Base-by-base conservation (phyloP, 2,797 vertebrate species). In the Premnoplex brunnescens region DNA sequence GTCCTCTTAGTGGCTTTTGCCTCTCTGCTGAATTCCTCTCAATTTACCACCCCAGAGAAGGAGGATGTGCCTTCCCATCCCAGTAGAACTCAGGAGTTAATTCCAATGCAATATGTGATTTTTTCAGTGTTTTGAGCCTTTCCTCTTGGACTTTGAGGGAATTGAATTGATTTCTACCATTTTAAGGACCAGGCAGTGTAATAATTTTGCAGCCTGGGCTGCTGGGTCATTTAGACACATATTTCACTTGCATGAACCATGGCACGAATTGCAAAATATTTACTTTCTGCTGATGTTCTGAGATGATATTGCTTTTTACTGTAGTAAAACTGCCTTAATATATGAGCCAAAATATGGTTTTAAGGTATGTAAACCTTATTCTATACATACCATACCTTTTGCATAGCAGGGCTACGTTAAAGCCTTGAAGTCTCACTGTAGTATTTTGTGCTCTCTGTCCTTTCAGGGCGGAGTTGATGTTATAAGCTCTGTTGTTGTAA, bases 91-190 rank as follows among this genome's bases (percentile, higher is more conserved):
- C 37, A 49, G n/a, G 63, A 68, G 22, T 59, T 21, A 10, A 44
- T 63, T 46, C 59, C 18, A 1, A n/a, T 51, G 59, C 8, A 41
- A 30, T 4, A 16, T 14, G 19, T 11, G 54, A 46, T 77, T 78
- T 54, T 78, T 55, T 67, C 17, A 18, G 14, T 16, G 52, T 59
- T 69, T 79, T 37, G 58, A 43, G 34, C 51, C 32, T 74, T 76
- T n/a, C 48, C n/a, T 39, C 5, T 0, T 3, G 34, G n/a, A 9
- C 4, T 26, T 59, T 4, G 19, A 17, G 6, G 26, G 39, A 37
- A 22, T 8, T 44, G 46, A 30, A 14, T 34, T 27, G 55, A 22
- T 76, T 72, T 72, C 23, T 46, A 4, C 43, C 36, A 8, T 74
- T 83, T 83, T n/a, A 59, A 66, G 52, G 51, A 18, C n/a, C 1